Evolutionary conservation across 1,140 invertebrate species (phyloP).

Genomic region (Drosophila sturtevanti): DNA sequence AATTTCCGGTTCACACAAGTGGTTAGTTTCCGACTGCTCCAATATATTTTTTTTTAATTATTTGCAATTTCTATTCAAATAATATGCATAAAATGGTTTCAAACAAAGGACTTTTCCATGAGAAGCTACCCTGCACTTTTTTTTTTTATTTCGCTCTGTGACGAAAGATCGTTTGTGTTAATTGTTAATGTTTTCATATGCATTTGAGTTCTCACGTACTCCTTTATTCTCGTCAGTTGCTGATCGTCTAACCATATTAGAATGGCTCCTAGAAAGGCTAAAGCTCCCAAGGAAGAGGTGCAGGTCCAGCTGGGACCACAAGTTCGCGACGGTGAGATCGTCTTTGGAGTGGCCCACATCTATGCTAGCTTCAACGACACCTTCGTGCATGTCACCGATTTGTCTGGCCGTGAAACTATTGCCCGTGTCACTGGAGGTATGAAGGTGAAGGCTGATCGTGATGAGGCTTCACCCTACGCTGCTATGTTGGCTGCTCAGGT

Average conservation of each 20-base stretch:
- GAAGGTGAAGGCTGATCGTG: slow-evolving; percentile 99
- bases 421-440: slow-evolving; percentile 99
- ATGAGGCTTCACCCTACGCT: slow-evolving; percentile 99
- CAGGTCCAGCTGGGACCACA: slow-evolving; percentile 98
- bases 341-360: slow-evolving; percentile 99
- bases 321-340: slow-evolving; percentile 97
- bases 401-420: slow-evolving; percentile 99
- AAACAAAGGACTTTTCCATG: neutral
- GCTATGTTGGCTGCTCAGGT: slow-evolving; percentile 99
- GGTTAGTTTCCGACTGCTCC: slow-evolving; percentile 58
- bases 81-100: neutral
- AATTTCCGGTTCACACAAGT: slow-evolving; percentile 80
- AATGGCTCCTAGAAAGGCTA: slow-evolving; percentile 99
- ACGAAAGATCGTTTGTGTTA: slow-evolving; percentile 45
- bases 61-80: slow-evolving; percentile 9
- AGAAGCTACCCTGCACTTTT: neutral
- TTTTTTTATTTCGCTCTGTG: neutral
- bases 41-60: slow-evolving; percentile 22
- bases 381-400: slow-evolving; percentile 99
- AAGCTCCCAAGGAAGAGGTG: slow-evolving; percentile 97
- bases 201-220: slow-evolving; percentile 4
- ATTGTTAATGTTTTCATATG: slow-evolving; percentile 54
- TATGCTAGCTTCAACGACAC: slow-evolving; percentile 99
- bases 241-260: slow-evolving; percentile 55
- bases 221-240: slow-evolving; percentile 39